Evolutionary conservation across 2,113 vertebrate species (phyloP).

Genomic region (Hiodon alosoides): DNA sequence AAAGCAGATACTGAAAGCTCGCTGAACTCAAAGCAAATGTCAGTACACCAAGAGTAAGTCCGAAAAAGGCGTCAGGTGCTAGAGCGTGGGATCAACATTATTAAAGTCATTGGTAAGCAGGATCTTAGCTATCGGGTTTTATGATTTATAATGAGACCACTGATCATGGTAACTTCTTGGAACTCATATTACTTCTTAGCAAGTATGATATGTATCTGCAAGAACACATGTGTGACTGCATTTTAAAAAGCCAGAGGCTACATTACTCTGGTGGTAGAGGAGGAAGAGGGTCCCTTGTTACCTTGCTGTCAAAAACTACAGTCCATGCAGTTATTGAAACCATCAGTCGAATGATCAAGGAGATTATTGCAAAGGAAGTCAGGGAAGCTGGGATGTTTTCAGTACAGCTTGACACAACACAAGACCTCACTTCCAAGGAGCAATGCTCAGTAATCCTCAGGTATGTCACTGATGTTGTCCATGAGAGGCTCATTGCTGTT

Average conservation of each 20-base stretch:
- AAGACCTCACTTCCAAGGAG: constrained; percentile 13
- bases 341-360: constrained; percentile 1
- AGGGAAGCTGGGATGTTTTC: constrained; percentile 22
- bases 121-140: constrained; percentile 1
- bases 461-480: constrained; percentile 19
- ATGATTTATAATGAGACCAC: not conserved
- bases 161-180: constrained; percentile 24
- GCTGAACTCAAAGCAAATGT: constrained; percentile 7
- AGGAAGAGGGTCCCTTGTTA: constrained; percentile 6
- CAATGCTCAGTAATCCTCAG: constrained; percentile 28
- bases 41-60: not conserved
- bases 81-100: constrained; percentile 10
- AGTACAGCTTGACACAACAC: not conserved
- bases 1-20: constrained; percentile 19
- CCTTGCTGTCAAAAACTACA: constrained; percentile 18
- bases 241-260: not conserved
- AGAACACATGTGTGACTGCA: constrained; percentile 2
- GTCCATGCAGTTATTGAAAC: not conserved
- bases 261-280: not conserved
- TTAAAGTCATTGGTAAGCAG: not conserved
- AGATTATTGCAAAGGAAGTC: constrained; percentile 8
- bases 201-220: constrained; percentile 15
- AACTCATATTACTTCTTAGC: constrained; percentile 6
- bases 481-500: constrained; percentile 21
- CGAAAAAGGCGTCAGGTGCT: constrained; percentile 20